phyloP scores from a whole-genome alignment of 2,888 invertebrate genomes.

The Elegia similella region DNA sequence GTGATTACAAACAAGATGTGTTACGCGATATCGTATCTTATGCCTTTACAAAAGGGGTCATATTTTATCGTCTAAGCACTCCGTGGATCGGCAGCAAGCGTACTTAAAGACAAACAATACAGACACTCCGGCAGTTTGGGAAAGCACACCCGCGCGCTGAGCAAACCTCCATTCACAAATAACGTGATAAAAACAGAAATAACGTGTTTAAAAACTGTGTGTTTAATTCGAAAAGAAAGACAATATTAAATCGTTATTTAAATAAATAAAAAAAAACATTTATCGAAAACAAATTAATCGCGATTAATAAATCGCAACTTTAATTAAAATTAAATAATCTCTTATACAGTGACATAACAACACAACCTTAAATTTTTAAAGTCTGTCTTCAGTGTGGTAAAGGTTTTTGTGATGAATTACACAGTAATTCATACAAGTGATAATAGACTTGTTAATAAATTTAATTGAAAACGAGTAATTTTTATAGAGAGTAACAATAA shows the following conservation, averaged over 20 bases:
- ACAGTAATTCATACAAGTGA: background rate
- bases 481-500: too few relatives aligned
- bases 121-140: background rate
- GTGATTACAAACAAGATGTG: background rate
- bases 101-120: constrained; percentile 13
- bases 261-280: background rate
- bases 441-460: too few relatives aligned
- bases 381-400: too few relatives aligned
- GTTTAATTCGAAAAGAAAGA: background rate
- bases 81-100: background rate
- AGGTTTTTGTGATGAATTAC: background rate
- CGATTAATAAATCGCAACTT: background rate
- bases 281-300: background rate
- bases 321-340: background rate
- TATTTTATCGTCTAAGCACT: constrained; percentile 7
- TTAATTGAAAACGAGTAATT: too few relatives aligned
- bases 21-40: constrained; percentile 13
- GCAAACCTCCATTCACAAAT: background rate
- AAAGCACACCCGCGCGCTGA: background rate
- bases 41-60: background rate
- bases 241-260: background rate
- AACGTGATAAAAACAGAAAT: background rate
- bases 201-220: background rate
- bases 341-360: background rate
- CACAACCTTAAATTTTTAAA: background rate